These are phyloP conservation scores for Aphidius colemani DNA, from an alignment of 2,888 invertebrate genomes.

Conservation along the genomic window DNA sequence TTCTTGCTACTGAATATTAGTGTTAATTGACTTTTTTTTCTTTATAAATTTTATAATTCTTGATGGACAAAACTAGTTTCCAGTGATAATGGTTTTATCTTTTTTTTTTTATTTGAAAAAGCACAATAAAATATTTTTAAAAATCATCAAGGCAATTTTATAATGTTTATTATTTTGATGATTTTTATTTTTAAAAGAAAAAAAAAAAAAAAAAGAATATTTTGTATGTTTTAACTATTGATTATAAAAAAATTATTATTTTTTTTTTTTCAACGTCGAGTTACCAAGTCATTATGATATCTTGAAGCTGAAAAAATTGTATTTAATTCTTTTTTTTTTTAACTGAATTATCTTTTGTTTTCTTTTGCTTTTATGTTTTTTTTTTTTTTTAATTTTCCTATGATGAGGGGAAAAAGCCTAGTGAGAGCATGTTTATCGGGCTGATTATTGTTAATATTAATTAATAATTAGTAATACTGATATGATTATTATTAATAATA, in stretches of 20 bases:
- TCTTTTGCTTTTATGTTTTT: slow-evolving; percentile 16
- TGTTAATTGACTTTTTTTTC: slow-evolving; percentile 20
- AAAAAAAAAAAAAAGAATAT: too few relatives aligned
- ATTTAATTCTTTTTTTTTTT: slow-evolving; percentile 36
- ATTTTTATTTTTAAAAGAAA: too few relatives aligned
- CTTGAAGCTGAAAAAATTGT: slow-evolving; percentile 55
- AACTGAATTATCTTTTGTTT: slow-evolving; percentile 45
- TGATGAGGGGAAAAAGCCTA: slow-evolving; percentile 61
- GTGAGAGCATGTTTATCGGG: slow-evolving; percentile 49
- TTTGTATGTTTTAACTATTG: background rate
- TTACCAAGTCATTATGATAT: slow-evolving; percentile 21
- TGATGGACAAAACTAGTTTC: background rate
- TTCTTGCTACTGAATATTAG: slow-evolving; percentile 32
- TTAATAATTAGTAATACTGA: slow-evolving; percentile 53
- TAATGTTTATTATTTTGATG: too few relatives aligned
- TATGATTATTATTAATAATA: slow-evolving; percentile 54
- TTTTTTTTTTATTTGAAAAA: background rate
- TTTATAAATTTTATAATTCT: background rate
- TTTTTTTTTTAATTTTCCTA: slow-evolving; percentile 44
- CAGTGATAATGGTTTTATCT: too few relatives aligned
- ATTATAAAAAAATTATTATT: background rate
- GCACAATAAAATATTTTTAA: background rate
- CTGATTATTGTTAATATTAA: slow-evolving; percentile 63
- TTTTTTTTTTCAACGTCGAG: slow-evolving; percentile 14
- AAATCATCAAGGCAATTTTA: background rate